Evolutionary conservation across 1,140 invertebrate genomes (phyloP).

Genomic region (Tetragonula clypearis): DNA sequence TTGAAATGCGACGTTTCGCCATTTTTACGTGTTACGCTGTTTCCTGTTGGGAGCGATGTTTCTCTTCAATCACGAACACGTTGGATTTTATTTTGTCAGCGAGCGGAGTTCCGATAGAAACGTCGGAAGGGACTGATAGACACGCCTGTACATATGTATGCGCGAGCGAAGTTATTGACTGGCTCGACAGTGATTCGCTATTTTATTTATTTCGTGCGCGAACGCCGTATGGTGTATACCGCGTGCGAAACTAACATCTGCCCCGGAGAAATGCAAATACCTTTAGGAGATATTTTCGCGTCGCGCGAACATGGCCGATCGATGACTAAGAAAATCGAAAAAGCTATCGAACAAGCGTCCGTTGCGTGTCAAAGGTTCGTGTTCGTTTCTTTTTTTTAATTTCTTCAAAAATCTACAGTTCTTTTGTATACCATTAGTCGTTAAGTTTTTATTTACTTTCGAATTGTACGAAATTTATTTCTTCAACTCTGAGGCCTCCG

Average conservation of each 20-base stretch:
- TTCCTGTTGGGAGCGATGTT: background rate
- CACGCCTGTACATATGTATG: background rate
- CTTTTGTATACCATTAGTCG: no score
- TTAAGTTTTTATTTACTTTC: no score
- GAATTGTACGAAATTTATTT: no score
- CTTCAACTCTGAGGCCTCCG: no score
- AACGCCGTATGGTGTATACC: background rate
- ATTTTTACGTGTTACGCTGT: background rate
- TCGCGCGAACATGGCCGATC: background rate
- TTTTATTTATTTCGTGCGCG: slow-evolving; percentile 21
- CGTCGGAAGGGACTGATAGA: background rate
- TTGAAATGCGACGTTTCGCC: background rate
- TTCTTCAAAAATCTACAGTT: no score
- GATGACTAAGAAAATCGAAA: background rate
- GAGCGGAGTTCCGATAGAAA: background rate
- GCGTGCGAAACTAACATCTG: slow-evolving; percentile 37
- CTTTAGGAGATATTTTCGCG: background rate
- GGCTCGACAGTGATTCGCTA: background rate
- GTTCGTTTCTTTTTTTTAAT: no score
- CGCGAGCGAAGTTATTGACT: background rate
- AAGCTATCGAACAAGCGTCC: background rate
- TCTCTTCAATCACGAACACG: background rate
- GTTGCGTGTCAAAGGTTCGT: no score
- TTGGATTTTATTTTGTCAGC: background rate
- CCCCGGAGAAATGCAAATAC: background rate